These are phyloP conservation scores for Battus philenor DNA, from an alignment of 1,140 invertebrate genomes.

Conservation along the genomic window DNA sequence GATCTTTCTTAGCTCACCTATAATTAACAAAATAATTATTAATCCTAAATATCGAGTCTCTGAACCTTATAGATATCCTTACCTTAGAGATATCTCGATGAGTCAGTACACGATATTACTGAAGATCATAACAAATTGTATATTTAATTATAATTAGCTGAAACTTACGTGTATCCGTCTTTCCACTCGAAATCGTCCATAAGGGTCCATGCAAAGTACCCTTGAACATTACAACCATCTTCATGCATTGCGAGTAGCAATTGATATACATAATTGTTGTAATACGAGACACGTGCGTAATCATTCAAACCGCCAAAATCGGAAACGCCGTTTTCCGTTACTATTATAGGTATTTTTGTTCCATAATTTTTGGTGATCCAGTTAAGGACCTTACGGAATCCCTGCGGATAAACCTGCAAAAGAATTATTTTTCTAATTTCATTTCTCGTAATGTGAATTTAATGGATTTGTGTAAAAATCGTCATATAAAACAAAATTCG, in stretches of 20 bases:
- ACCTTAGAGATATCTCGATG: too few species aligned
- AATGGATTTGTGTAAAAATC: too few species aligned
- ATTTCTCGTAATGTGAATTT: too few species aligned
- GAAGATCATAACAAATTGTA: too few species aligned
- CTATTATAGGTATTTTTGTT: conserved; percentile 77
- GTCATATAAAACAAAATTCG: too few species aligned
- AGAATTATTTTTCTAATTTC: background rate
- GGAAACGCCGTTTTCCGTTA: conserved; percentile 84
- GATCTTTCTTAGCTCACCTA: too few species aligned
- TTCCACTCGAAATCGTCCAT: conserved; percentile 88
- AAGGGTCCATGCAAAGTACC: conserved; percentile 84
- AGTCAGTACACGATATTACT: too few species aligned
- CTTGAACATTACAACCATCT: conserved; percentile 82
- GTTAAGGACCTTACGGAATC: conserved; percentile 81
- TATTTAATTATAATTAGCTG: background rate
- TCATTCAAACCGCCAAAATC: conserved; percentile 67
- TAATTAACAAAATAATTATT: too few species aligned
- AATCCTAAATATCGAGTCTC: too few species aligned
- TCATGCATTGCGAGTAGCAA: conserved; percentile 63
- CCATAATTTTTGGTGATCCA: conserved; percentile 83
- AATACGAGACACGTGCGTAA: conserved; percentile 75
- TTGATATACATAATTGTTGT: conserved; percentile 79
- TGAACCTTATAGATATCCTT: too few species aligned
- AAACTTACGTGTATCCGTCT: conserved; percentile 56
- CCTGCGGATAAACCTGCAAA: conserved; percentile 78